Evolutionary conservation across 2,113 vertebrate genomes (phyloP), one percentile per base, ranked within the genome.

Genomic region (Argyrosomus japonicus): DNA sequence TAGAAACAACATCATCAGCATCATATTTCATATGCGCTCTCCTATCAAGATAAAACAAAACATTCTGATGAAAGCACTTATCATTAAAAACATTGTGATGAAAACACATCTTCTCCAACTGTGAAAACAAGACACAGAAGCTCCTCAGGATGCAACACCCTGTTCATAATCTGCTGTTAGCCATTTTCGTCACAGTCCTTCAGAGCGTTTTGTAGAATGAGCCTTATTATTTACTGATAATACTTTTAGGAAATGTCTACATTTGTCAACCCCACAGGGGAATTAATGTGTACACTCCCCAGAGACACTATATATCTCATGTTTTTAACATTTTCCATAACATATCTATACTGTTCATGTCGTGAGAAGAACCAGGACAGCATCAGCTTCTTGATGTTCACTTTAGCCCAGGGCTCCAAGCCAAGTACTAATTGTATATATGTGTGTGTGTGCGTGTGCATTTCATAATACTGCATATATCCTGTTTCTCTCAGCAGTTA

Each of bases 61-160:
- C 14, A 10, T 74, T 61, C 1, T 14, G 19, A 23, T 47, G 58
- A 23, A 36, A 51, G 50, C 23, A 63, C 12, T 58, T 25, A 47
- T 29, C 14, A 54, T 70, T 10, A 43, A 78, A 62, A 78, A 53
- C 43, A 13, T 3, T 25, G 17, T 32, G 36, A 63, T 61, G 3
- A 87, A 60, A 77, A 68, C 67, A 53, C 47, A 63, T 69, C 18
- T 73, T 64, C 50, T 75, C 29, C 29, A 72, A 82, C 81, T 75
- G 73, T 81, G 74, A 74, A n/a, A 83, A 65, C 25, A 45, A 75
- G 32, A 61, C 14, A 63, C 50, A 0, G 32, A 67, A 40, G 48
- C 48, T n/a, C 12, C 47, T 67, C 17, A 15, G 25, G 54, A 23
- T 57, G 25, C 2, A 25, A 29, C 17, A 32, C 17, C 23, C 0